Conservation (phyloP, 2,888 invertebrate genomes). For the Gibbula magus region DNA sequence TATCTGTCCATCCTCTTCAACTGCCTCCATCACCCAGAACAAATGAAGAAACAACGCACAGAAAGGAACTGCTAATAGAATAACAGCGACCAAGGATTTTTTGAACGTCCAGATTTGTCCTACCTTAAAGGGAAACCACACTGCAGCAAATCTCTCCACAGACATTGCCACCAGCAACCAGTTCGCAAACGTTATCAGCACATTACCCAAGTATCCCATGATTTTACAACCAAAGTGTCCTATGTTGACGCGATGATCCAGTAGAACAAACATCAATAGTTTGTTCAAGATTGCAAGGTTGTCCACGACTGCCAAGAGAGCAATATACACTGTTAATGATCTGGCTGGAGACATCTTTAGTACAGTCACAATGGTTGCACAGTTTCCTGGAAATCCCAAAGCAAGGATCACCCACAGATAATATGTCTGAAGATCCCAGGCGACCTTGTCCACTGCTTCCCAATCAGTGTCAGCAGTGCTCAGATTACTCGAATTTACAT, state of each 20-base stretch:
- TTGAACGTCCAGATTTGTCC: constrained; percentile 29
- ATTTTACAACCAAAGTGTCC: constrained; percentile 34
- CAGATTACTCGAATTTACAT: no score
- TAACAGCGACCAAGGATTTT: constrained; percentile 15
- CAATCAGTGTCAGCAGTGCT: no score
- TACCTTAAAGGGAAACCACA: constrained; percentile 25
- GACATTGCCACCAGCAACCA: constrained; percentile 45
- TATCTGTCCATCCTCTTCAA: not conserved
- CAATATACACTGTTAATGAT: constrained; percentile 37
- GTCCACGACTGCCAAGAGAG: constrained; percentile 40
- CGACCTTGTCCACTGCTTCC: not conserved
- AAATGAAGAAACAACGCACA: constrained; percentile 17
- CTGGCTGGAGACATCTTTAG: constrained; percentile 34
- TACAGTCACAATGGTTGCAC: constrained; percentile 37
- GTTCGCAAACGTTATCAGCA: constrained; percentile 36
- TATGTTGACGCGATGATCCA: constrained; percentile 30
- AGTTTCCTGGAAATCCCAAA: constrained; percentile 39
- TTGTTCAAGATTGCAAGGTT: constrained; percentile 37
- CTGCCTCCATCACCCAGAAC: constrained; percentile 20
- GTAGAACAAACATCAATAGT: constrained; percentile 28
- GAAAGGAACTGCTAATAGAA: not conserved
- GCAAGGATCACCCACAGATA: constrained; percentile 40
- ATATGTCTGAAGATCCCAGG: constrained; percentile 23
- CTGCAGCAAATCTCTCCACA: constrained; percentile 32
- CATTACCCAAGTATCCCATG: constrained; percentile 27